Percentiles rank a stretch among this genome's conserved stretches.
Evolutionary conservation across 2,888 invertebrate species (phyloP).

Genomic region (Urechis unicinctus): DNA sequence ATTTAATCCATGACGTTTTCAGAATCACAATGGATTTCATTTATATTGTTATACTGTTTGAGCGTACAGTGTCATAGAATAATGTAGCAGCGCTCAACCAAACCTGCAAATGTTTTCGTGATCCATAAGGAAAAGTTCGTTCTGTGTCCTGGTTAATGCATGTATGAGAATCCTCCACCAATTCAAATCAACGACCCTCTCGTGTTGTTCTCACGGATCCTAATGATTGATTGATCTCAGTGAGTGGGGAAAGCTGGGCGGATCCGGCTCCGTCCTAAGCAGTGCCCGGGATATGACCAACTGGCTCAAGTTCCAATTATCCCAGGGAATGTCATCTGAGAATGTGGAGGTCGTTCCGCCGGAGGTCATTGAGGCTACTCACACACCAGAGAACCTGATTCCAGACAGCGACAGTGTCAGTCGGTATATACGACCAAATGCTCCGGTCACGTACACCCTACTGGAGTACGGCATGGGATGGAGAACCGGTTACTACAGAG

Average conservation of each 20-base stretch:
- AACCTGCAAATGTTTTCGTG: too few species aligned
- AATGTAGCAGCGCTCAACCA: too few species aligned
- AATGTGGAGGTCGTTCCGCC: constrained; percentile 23
- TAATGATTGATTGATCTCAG: too few species aligned
- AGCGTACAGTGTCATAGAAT: too few species aligned
- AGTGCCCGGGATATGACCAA: constrained; percentile 38
- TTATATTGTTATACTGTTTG: too few species aligned
- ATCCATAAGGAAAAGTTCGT: too few species aligned
- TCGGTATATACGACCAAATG: constrained; percentile 25
- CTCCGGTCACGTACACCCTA: constrained; percentile 29
- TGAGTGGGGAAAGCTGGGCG: constrained; percentile 28
- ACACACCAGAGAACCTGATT: constrained; percentile 24
- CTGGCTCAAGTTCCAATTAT: constrained; percentile 38
- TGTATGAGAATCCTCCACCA: too few species aligned
- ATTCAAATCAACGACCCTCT: too few species aligned
- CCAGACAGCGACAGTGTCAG: constrained; percentile 15
- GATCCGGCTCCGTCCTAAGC: constrained; percentile 35
- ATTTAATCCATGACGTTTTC: too few species aligned
- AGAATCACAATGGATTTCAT: too few species aligned
- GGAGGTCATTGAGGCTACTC: constrained; percentile 22
- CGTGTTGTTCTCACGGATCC: too few species aligned
- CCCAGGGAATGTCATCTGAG: constrained; percentile 22
- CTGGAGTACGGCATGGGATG: constrained; percentile 37
- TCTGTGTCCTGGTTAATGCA: too few species aligned
- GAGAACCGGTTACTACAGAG: constrained; percentile 39